Percentiles rank a stretch among this genome's conserved stretches.
These are phyloP conservation scores for Meiosimyza platycephala DNA, from an alignment of 2,888 invertebrate genomes.

Conservation along the genomic window DNA sequence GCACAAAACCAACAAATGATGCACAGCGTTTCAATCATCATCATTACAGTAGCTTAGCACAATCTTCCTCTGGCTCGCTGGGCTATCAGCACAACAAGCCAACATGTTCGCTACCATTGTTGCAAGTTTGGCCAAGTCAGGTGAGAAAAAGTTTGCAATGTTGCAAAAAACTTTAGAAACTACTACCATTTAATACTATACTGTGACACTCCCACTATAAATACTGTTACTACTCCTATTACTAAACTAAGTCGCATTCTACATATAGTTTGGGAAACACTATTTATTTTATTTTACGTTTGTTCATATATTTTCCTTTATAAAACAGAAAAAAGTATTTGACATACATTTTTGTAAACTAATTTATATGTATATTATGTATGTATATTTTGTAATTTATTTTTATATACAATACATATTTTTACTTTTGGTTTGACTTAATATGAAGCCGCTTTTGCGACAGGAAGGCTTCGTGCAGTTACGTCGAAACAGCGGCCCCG, in stretches of 20 bases:
- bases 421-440: neutral
- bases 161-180: no score
- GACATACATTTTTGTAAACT: no score
- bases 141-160: constrained; percentile 48
- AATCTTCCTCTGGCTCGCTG: constrained; percentile 46
- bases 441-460: constrained; percentile 60
- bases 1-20: constrained; percentile 62
- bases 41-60: constrained; percentile 60
- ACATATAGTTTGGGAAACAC: no score
- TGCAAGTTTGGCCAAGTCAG: constrained; percentile 79
- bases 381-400: neutral
- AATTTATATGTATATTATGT: neutral
- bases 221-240: no score
- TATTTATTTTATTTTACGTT: no score
- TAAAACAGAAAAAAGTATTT: no score
- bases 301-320: no score
- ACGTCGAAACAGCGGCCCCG: constrained; percentile 63
- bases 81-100: constrained; percentile 62
- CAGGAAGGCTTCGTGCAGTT: constrained; percentile 64
- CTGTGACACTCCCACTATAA: no score
- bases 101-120: constrained; percentile 71
- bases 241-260: no score
- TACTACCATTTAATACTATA: no score
- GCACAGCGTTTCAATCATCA: constrained; percentile 63
- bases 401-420: neutral